Base-by-base conservation (phyloP, 2,113 vertebrate species). In the Melanocharis versteri region DNA sequence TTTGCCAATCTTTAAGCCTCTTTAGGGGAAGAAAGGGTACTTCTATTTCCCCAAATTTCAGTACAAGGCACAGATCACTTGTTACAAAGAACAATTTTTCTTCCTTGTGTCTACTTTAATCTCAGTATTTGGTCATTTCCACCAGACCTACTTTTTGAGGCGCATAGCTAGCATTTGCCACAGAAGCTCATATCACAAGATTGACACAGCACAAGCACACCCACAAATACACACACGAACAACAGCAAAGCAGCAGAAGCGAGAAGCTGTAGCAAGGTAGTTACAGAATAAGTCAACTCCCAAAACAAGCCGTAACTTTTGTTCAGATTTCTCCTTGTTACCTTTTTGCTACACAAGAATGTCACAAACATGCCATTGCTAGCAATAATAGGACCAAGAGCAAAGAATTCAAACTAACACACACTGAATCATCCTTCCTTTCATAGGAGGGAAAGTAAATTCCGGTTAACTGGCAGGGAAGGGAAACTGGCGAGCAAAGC, bases 171-270 rank as follows among this genome's bases (percentile, higher is more conserved):
- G 89, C 72, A 57, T 48, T 61, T 75, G 85, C 94, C 80, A 71
- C 47, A 78, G 56, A 11, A 93, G 88, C 92, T 95, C 26, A 7
- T 21, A 83, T 7, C 44, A 62, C 75, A n/a, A 73, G 65, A 77
- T 0, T 65, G 70, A 73, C 78, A 83, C 18, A 56, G 79, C 62
- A 87, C 65, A 54, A 83, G 82, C 87, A 76, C 69, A 83, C 82
- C 54, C 78, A 83, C 66, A 31, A 24, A 2, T 2, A 81, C 56
- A 82, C n/a, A 68, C 77, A 83, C 2, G 4, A 42, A 71, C 18
- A 69, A 11, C 42, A 89, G 69, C 90, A 91, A 84, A 93, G 81
- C 73, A 94, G 94, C 92, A 91, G 89, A 89, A 96, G 95, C 86
- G 0, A 95, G 87, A 89, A 96, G 96, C 86, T 83, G 61, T 10